Percentiles rank a stretch among this genome's conserved stretches.
Conservation (phyloP, 2,113 vertebrate genomes). For the Neoarius graeffei region DNA sequence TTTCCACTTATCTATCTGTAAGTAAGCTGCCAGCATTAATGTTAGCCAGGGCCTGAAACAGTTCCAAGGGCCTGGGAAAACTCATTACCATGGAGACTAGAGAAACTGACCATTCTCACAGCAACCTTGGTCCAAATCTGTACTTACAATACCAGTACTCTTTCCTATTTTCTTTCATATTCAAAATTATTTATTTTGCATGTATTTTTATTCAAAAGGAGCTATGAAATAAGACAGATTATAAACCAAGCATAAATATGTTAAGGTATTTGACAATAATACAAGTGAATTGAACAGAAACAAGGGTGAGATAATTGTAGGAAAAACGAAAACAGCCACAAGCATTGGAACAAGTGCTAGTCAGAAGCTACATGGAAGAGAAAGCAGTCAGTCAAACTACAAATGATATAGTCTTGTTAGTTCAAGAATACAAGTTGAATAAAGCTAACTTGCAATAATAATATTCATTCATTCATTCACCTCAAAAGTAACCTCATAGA, state of each 20-base stretch:
- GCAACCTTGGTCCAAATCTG: constrained; percentile 2
- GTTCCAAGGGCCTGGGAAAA: constrained; percentile 25
- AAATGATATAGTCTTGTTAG: background rate
- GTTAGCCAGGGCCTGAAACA: background rate
- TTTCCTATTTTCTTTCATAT: background rate
- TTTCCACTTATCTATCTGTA: constrained; percentile 8
- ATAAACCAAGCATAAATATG: background rate
- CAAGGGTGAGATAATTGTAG: background rate
- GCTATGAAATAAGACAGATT: background rate
- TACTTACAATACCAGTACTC: background rate
- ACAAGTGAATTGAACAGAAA: background rate
- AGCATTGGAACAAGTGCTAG: background rate
- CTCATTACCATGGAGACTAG: constrained; percentile 40
- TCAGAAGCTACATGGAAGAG: background rate
- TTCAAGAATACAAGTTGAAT: background rate
- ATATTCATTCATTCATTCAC: background rate
- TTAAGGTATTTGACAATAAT: background rate
- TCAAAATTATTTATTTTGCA: background rate
- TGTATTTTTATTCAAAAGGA: background rate
- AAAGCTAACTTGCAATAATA: background rate
- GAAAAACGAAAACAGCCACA: background rate
- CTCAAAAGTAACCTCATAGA: background rate
- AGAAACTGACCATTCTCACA: constrained; percentile 29
- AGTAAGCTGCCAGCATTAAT: background rate
- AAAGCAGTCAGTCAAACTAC: background rate